Evolutionary conservation across 1,140 invertebrate species (phyloP).

Genomic region (Drosophila watanabei): DNA sequence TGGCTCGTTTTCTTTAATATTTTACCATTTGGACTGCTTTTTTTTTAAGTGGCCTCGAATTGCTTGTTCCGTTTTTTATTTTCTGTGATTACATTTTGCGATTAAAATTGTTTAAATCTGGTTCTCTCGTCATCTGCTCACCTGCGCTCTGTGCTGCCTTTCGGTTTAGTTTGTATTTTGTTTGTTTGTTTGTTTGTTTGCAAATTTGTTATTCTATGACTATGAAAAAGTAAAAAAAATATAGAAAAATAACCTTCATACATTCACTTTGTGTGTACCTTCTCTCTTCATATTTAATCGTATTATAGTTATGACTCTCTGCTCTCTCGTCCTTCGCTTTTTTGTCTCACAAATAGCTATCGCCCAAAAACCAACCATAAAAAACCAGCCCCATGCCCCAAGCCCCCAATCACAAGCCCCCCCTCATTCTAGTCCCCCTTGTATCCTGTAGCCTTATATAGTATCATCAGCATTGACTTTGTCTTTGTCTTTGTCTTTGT

Average conservation of each 20-base stretch:
- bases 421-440: constrained; percentile 28
- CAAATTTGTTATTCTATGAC: constrained; percentile 84
- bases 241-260: constrained; percentile 84
- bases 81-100: constrained; percentile 23
- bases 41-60: constrained; percentile 55
- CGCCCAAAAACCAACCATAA: constrained; percentile 27
- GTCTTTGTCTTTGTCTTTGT: constrained; percentile 51
- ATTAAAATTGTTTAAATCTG: constrained; percentile 46
- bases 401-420: constrained; percentile 28
- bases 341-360: constrained; percentile 65
- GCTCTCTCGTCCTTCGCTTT: constrained; percentile 27
- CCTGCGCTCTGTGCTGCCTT: constrained; percentile 12
- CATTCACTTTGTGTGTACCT: constrained; percentile 74
- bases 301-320: constrained; percentile 52
- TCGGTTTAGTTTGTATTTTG: constrained; percentile 25
- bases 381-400: constrained; percentile 10
- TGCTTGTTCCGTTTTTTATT: constrained; percentile 29
- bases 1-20: constrained; percentile 48
- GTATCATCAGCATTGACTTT: constrained; percentile 75
- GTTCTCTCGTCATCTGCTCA: constrained; percentile 17
- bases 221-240: constrained; percentile 85
- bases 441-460: constrained; percentile 64
- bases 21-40: constrained; percentile 59
- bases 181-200: constrained; percentile 57
- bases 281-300: constrained; percentile 57